Conservation (phyloP, 2,797 vertebrate species). For the Benthosema pterotum region DNA sequence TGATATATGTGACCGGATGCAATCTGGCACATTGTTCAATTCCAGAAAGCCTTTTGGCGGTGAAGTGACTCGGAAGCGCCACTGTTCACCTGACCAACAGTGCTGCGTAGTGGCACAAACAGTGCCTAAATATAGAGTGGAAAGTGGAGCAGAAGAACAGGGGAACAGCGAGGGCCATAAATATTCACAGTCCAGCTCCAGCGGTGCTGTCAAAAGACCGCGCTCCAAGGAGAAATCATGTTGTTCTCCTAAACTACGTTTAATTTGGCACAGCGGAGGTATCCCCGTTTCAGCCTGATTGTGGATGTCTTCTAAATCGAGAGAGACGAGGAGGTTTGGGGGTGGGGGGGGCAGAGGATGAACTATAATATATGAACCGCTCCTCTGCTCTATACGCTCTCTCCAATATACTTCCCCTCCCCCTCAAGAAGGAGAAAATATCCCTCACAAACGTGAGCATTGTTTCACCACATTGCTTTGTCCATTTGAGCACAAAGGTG, state of each 20-base stretch:
- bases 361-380: slow-evolving; percentile 29
- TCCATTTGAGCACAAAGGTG: slow-evolving; percentile 73
- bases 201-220: slow-evolving; percentile 34
- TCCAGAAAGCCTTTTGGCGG: slow-evolving; percentile 41
- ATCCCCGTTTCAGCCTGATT: slow-evolving; percentile 6
- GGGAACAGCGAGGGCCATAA: slow-evolving; percentile 65
- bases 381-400: slow-evolving; percentile 14
- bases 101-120: slow-evolving; percentile 61
- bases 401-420: slow-evolving; percentile 60
- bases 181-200: slow-evolving; percentile 73
- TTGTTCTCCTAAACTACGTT: slow-evolving; percentile 29
- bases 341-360: background rate
- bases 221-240: slow-evolving; percentile 43
- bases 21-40: slow-evolving; percentile 24
- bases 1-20: background rate
- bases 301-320: slow-evolving; percentile 8
- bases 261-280: slow-evolving; percentile 27
- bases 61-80: slow-evolving; percentile 31
- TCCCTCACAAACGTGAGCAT: slow-evolving; percentile 60
- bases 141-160: slow-evolving; percentile 75
- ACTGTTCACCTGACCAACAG: slow-evolving; percentile 55
- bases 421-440: slow-evolving; percentile 60
- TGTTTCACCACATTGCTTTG: slow-evolving; percentile 52
- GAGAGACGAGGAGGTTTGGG: slow-evolving; percentile 1
- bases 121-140: slow-evolving; percentile 74